Evolutionary conservation across 2,888 invertebrate species (phyloP), one percentile per base, ranked within the genome.

Genomic region (Macrosiphum euphorbiae): DNA sequence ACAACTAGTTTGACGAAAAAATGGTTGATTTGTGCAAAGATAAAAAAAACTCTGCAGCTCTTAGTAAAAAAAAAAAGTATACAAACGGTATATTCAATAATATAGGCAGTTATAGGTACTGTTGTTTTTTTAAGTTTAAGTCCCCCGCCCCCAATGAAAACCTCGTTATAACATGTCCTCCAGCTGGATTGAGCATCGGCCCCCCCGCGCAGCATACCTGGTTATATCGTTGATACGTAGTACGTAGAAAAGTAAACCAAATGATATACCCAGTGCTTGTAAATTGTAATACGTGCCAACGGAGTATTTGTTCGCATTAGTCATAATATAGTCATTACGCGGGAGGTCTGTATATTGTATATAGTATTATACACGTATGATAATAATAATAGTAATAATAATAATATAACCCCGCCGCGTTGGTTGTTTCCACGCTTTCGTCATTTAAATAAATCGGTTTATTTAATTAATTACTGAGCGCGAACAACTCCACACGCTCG

Each of bases 261-360:
- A 91, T 91, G 44, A 91, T 91, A 91, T 92, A 88, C 88, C 41
- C 41, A 11, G 55, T 41, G 92, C 41, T 28, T 88, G 35, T 92
- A 41, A 78, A 28, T 28, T 88, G 35, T 92, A 41, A 78, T 89
- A 93, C 93, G 93, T 89, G 93, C 93, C 93, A 58, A 41, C 89
- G 85, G 84, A 88, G 93, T 93, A 93, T 89, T 93, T 89, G 93
- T 93, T 89, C 89, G 85, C 84, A 85, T 93, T 93, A 89, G 93
- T 93, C 93, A 89, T 93, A 93, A 93, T 93, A 93, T 85, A 89
- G 93, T 89, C 93, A 85, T 93, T 89, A 85, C 93, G 93, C 93
- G 93, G 93, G 93, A 89, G 93, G 93, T 93, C 93, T 58, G 88
- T 87, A 44, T 50, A 86, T 50, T 20, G 26, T 35, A 86, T 44